These are phyloP conservation scores for Limosa lapponica DNA, from an alignment of 2,797 vertebrate genomes.

Conservation along the genomic window DNA sequence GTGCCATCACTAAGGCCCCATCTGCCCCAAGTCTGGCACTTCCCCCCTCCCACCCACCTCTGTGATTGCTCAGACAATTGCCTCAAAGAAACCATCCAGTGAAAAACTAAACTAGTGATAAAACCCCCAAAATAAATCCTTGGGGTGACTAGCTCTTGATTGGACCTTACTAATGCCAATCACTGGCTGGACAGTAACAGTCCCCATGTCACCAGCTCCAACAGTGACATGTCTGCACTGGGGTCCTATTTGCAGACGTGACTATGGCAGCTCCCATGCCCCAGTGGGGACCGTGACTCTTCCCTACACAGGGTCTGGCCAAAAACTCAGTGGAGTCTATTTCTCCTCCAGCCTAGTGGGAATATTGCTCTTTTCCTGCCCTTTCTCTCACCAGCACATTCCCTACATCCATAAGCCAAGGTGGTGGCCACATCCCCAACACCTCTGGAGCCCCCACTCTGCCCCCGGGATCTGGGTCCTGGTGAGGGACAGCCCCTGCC, in stretches of 20 bases:
- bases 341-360: background rate
- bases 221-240: background rate
- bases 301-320: background rate
- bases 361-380: background rate
- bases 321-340: background rate
- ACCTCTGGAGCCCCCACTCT: background rate
- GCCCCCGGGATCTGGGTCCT: fast-evolving
- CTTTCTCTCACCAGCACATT: background rate
- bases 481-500: background rate
- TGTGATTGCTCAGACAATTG: background rate
- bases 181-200: background rate
- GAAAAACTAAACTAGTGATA: background rate
- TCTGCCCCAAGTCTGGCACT: background rate
- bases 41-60: background rate
- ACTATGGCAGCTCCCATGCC: background rate
- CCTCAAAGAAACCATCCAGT: background rate
- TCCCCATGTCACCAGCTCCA: background rate
- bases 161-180: background rate
- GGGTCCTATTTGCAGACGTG: background rate
- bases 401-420: background rate
- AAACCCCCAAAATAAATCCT: background rate
- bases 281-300: background rate
- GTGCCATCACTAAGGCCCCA: background rate
- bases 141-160: background rate
- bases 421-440: background rate